A percentile compares a stretch with the other conserved stretches of the same genome.
phyloP scores from a whole-genome alignment of 2,888 invertebrate species.

The Campoletis raptor region DNA sequence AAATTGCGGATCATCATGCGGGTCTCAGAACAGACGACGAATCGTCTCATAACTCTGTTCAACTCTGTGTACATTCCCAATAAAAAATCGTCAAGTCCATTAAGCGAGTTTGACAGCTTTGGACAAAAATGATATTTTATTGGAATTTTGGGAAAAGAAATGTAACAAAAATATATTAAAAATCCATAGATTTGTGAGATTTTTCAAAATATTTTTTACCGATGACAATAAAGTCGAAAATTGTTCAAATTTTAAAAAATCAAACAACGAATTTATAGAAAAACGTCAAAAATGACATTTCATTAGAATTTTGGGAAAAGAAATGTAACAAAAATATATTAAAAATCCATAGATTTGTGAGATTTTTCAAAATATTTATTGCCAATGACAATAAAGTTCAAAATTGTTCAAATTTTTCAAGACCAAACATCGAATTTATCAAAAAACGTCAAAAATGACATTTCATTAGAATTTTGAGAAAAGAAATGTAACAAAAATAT shows the following conservation, averaged over 20 bases:
- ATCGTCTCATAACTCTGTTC: slow-evolving; percentile 7
- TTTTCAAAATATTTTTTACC: neutral
- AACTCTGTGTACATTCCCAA: slow-evolving; percentile 23
- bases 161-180: neutral
- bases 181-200: neutral
- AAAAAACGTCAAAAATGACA: neutral
- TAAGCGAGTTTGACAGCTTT: neutral
- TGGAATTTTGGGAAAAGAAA: neutral
- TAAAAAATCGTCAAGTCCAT: slow-evolving; percentile 21
- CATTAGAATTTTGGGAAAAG: neutral
- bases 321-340: neutral
- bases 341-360: neutral
- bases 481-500: neutral
- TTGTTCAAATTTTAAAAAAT: neutral
- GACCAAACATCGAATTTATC: no score
- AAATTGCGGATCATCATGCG: slow-evolving; percentile 41
- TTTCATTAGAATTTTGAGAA: neutral
- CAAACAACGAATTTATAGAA: no score
- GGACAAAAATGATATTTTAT: neutral
- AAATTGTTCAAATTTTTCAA: neutral
- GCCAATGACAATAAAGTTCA: neutral
- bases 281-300: neutral
- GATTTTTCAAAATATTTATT: neutral
- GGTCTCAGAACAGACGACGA: slow-evolving; percentile 47
- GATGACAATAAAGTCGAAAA: neutral